Conservation (phyloP, 1,140 invertebrate genomes). For the Leptinotarsa lineolata region DNA sequence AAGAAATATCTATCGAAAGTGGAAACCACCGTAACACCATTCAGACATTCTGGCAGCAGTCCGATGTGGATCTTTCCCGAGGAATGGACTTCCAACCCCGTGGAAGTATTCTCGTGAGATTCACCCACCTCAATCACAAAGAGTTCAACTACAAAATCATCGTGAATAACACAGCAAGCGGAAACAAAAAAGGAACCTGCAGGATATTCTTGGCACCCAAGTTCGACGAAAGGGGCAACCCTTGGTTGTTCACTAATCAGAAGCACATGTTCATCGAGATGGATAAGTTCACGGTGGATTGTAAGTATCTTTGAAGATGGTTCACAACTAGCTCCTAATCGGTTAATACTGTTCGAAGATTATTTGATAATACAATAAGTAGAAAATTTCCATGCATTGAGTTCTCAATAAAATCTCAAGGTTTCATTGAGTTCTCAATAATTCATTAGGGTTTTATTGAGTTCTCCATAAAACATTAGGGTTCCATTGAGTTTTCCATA, state of each 20-base stretch:
- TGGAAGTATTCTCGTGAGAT: conserved; percentile 69
- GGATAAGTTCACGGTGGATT: conserved; percentile 70
- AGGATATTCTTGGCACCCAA: conserved; percentile 78
- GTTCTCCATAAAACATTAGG: too few species aligned
- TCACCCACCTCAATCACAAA: conserved; percentile 75
- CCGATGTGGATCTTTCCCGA: conserved; percentile 72
- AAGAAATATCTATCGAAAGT: conserved; percentile 68
- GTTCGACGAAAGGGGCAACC: conserved; percentile 68
- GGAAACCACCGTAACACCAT: conserved; percentile 67
- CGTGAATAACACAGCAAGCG: conserved; percentile 63
- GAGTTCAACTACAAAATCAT: conserved; percentile 69
- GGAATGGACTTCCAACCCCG: conserved; percentile 76
- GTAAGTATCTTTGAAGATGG: too few species aligned
- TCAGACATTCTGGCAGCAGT: conserved; percentile 73
- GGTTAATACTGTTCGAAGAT: too few species aligned
- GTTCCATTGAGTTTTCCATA: too few species aligned
- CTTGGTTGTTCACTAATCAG: conserved; percentile 68
- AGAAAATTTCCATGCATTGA: too few species aligned
- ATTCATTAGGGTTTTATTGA: too few species aligned
- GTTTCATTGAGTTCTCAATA: too few species aligned
- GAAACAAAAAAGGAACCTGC: conserved; percentile 64
- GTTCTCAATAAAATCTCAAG: too few species aligned
- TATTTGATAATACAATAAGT: too few species aligned
- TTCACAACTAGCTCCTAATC: too few species aligned
- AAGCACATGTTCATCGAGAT: conserved; percentile 74